These are phyloP conservation scores for Eledona agricola DNA, from an alignment of 2,888 invertebrate species.

Conservation along the genomic window DNA sequence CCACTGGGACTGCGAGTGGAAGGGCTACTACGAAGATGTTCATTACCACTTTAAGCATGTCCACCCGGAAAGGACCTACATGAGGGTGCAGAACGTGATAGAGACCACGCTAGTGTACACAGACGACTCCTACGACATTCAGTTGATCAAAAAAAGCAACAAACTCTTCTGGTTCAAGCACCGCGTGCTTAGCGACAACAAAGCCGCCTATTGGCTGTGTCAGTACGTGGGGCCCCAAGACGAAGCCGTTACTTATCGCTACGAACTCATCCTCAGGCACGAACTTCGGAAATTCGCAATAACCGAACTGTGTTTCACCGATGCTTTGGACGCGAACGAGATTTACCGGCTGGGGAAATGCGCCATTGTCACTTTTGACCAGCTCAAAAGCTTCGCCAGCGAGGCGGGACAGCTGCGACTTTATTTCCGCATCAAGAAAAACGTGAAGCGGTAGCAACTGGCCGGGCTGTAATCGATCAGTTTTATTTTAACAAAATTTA, in stretches of 20 bases:
- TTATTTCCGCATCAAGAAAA: slow-evolving; percentile 12
- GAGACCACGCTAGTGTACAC: slow-evolving; percentile 2
- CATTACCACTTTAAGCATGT: slow-evolving; percentile 3
- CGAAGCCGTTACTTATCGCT: slow-evolving; percentile 7
- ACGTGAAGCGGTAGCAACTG: slow-evolving; percentile 4
- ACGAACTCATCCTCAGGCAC: slow-evolving; percentile 8
- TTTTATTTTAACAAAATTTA: slow-evolving; percentile 54
- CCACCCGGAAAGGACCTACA: slow-evolving; percentile 11
- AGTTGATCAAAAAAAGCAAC: slow-evolving; percentile 12
- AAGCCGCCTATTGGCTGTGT: slow-evolving; percentile 11
- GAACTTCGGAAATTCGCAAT: slow-evolving; percentile 15
- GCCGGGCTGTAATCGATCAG: slow-evolving; percentile 45
- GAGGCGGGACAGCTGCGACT: background rate
- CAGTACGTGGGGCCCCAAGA: slow-evolving; percentile 14
- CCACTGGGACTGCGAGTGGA: slow-evolving; percentile 1
- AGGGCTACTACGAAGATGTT: slow-evolving; percentile 11
- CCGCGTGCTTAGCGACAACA: slow-evolving; percentile 7
- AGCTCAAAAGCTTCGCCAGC: slow-evolving; percentile 11
- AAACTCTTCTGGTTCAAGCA: slow-evolving; percentile 22
- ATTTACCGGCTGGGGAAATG: slow-evolving; percentile 12
- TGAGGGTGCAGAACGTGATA: slow-evolving; percentile 8
- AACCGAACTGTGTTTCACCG: slow-evolving; percentile 19
- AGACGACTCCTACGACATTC: slow-evolving; percentile 8
- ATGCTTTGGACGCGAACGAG: slow-evolving; percentile 12
- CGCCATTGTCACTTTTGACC: slow-evolving; percentile 15